A percentile compares a stretch with the other conserved stretches of the same genome.
Conservation (phyloP, 1,140 invertebrate species). For the Drosophila nigromelanica region DNA sequence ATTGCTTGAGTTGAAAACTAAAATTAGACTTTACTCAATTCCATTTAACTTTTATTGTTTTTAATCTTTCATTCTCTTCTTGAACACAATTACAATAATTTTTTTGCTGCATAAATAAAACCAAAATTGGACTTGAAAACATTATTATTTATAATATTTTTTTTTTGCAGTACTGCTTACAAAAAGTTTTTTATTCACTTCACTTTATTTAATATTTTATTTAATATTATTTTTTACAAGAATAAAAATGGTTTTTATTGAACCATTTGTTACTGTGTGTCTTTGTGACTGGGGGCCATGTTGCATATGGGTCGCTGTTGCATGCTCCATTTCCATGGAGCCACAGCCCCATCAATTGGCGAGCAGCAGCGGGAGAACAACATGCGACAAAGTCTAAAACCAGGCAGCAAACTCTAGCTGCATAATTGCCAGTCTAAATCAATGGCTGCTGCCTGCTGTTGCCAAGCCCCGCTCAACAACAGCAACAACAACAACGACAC, state of each 20-base stretch:
- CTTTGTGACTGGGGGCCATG: conserved; percentile 20
- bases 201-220: too few relatives aligned
- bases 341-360: conserved; percentile 72
- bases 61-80: too few relatives aligned
- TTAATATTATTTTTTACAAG: too few relatives aligned
- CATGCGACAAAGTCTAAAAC: conserved; percentile 33
- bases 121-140: neutral
- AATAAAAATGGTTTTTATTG: too few relatives aligned
- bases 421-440: conserved; percentile 80
- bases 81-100: too few relatives aligned
- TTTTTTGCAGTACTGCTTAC: too few relatives aligned
- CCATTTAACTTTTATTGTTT: too few relatives aligned
- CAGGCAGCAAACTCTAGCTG: conserved; percentile 54
- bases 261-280: neutral
- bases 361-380: conserved; percentile 32
- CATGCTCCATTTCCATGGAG: conserved; percentile 72
- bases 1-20: too few relatives aligned
- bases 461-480: conserved; percentile 29
- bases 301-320: conserved; percentile 76
- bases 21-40: too few relatives aligned
- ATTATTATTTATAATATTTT: neutral
- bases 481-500: conserved; percentile 15
- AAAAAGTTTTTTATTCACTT: too few relatives aligned
- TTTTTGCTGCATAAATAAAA: too few relatives aligned
- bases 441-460: conserved; percentile 55